phyloP scores from a whole-genome alignment of 1,140 invertebrate genomes.

The Trachelipus rathkii region DNA sequence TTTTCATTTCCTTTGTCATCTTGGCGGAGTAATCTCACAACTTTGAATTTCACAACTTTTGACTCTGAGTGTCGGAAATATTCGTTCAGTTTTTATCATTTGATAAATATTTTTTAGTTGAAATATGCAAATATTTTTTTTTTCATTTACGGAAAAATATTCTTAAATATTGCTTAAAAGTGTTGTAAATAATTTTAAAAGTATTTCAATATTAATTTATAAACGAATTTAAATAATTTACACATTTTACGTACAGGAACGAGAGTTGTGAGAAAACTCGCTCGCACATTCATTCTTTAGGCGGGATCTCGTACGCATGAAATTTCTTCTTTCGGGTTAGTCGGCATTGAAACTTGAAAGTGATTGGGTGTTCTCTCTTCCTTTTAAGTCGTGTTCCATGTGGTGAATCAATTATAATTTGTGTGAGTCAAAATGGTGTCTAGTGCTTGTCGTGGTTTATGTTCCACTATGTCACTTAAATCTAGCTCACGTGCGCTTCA shows the following conservation, averaged over 20 bases:
- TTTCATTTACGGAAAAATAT: no score
- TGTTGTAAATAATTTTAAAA: no score
- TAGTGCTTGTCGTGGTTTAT: not conserved
- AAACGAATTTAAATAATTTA: no score
- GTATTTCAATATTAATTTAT: no score
- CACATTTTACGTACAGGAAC: not conserved
- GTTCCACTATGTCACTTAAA: constrained; percentile 7
- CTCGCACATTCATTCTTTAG: not conserved
- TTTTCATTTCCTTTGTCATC: constrained; percentile 11
- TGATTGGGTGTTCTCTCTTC: not conserved
- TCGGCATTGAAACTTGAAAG: constrained; percentile 3
- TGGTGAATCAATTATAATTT: not conserved
- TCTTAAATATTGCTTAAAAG: no score
- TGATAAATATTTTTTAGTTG: no score
- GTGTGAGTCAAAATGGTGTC: not conserved
- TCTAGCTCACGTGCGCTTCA: constrained; percentile 1
- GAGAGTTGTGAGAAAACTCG: not conserved
- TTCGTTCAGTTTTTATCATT: no score
- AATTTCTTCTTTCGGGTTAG: not conserved
- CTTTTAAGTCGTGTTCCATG: not conserved
- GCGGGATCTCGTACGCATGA: not conserved
- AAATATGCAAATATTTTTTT: no score
- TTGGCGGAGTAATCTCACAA: not conserved
- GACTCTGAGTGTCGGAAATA: no score
- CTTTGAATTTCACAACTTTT: not conserved